A percentile compares a stretch with the other conserved stretches of the same genome.
phyloP scores from a whole-genome alignment of 2,888 invertebrate species.

The Heliconius ethilla region DNA sequence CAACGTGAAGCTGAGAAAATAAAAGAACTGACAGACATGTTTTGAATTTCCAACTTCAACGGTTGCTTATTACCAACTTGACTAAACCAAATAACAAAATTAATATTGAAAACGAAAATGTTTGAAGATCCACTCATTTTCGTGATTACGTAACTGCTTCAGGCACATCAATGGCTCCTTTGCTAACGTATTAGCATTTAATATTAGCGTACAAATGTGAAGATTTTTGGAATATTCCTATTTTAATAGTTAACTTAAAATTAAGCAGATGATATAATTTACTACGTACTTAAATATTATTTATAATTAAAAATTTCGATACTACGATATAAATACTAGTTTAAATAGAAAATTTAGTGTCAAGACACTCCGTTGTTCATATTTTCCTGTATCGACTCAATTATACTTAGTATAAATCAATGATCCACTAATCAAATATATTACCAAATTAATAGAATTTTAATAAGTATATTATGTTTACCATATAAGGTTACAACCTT shows the following conservation, averaged over 20 bases:
- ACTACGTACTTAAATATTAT: not conserved
- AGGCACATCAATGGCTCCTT: slow-evolving; percentile 14
- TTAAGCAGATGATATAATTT: not conserved
- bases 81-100: slow-evolving; percentile 1
- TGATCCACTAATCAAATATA: no score
- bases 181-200: slow-evolving; percentile 9
- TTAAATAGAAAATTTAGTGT: no score
- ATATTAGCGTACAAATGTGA: slow-evolving; percentile 19
- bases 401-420: no score
- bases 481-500: not conserved
- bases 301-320: no score
- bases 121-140: slow-evolving; percentile 5
- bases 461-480: not conserved
- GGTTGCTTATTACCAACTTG: not conserved
- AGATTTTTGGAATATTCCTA: slow-evolving; percentile 12
- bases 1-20: no score
- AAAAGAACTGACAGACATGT: no score
- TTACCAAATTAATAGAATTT: not conserved
- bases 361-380: no score
- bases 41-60: not conserved
- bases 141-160: slow-evolving; percentile 5
- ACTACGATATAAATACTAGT: no score
- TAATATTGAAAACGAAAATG: slow-evolving; percentile 2
- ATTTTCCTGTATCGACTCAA: no score
- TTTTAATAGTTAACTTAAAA: not conserved